Evolutionary conservation across 2,888 invertebrate species (phyloP).

Genomic region (Pogonocherus hispidulus): DNA sequence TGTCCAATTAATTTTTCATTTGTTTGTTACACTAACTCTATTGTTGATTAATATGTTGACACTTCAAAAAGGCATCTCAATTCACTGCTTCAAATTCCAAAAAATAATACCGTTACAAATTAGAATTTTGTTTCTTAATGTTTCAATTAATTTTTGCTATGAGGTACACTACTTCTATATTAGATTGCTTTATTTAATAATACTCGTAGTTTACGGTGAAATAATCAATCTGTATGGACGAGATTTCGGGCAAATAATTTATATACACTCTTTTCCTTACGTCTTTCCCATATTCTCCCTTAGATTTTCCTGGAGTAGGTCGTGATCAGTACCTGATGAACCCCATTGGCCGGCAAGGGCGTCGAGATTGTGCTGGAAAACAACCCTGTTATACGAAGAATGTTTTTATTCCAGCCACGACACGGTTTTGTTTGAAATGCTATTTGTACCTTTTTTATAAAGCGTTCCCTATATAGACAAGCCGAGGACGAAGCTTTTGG

Average conservation of each 20-base stretch:
- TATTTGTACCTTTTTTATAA: slow-evolving; percentile 9
- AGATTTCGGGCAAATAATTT: slow-evolving; percentile 13
- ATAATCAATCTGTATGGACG: background rate
- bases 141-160: no score
- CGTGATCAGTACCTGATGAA: slow-evolving; percentile 14
- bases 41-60: no score
- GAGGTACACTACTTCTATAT: no score
- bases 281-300: background rate
- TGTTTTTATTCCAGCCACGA: slow-evolving; percentile 8
- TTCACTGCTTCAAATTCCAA: no score
- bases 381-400: slow-evolving; percentile 8
- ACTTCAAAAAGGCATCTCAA: no score
- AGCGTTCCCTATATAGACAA: background rate
- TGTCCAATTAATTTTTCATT: no score
- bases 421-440: slow-evolving; percentile 5
- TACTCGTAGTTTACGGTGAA: background rate
- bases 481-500: no score
- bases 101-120: no score
- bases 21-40: no score
- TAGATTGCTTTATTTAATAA: no score
- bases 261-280: background rate
- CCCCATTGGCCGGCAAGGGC: background rate
- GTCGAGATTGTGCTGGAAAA: background rate
- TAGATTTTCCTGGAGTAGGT: background rate
- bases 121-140: no score